These are phyloP conservation scores for Zoanthus solanderi DNA, from an alignment of 92 coral and sea anemone genomes.

Conservation along the genomic window DNA sequence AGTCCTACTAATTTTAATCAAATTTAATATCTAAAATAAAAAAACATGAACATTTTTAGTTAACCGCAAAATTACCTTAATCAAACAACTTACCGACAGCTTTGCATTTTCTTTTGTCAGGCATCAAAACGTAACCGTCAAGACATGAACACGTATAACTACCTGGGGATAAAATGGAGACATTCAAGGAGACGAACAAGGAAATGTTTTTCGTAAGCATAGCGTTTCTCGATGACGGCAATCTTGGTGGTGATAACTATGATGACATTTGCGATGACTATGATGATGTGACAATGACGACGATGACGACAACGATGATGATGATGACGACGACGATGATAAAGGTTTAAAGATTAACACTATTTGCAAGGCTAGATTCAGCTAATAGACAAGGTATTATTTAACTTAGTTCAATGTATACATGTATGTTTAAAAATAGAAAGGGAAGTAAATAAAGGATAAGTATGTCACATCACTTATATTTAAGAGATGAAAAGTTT, in stretches of 20 bases:
- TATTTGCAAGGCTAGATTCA: background rate
- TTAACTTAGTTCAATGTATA: too few relatives aligned
- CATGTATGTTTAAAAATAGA: too few relatives aligned
- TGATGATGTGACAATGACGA: background rate
- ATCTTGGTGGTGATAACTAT: background rate
- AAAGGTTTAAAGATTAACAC: background rate
- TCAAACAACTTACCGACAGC: slow-evolving; percentile 56
- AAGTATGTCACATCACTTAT: too few relatives aligned
- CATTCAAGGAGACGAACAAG: background rate
- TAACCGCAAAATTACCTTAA: background rate
- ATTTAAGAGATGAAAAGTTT: too few relatives aligned
- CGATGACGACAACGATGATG: background rate
- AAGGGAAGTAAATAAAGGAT: too few relatives aligned
- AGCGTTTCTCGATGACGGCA: background rate
- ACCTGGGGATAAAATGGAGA: slow-evolving; percentile 15
- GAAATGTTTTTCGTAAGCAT: background rate
- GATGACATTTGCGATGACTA: background rate
- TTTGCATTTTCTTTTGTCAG: slow-evolving; percentile 62
- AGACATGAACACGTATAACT: slow-evolving; percentile 61
- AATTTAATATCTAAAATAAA: too few relatives aligned
- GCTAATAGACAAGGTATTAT: too few relatives aligned
- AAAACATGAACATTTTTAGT: too few relatives aligned
- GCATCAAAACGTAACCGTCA: slow-evolving; percentile 53
- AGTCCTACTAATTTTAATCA: too few relatives aligned
- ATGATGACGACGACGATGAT: background rate